Conservation (phyloP, 1,140 invertebrate species). For the Neoseiulus cucumeris region DNA sequence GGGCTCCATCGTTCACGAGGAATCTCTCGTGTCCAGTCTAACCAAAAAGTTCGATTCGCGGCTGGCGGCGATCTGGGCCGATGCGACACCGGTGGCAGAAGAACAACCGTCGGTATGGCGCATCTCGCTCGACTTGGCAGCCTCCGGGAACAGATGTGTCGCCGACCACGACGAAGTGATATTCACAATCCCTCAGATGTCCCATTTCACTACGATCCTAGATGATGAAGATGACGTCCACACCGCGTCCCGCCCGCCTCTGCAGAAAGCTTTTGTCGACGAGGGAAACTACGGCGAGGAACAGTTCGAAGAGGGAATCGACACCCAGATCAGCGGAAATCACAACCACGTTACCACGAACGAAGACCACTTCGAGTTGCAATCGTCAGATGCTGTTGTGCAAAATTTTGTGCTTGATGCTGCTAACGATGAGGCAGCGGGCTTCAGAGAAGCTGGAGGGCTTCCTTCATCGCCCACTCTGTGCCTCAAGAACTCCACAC, state of each 20-base stretch:
- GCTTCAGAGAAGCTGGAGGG: no score
- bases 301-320: neutral
- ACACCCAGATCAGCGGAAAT: neutral
- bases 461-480: neutral
- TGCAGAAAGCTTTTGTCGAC: no score
- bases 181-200: neutral
- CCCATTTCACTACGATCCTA: neutral
- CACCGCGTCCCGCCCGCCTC: neutral
- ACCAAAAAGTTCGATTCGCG: conserved; percentile 6
- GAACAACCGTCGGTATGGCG: neutral
- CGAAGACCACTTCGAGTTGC: no score
- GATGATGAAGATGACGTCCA: neutral
- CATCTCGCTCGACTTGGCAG: neutral
- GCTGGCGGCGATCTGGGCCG: conserved; percentile 4
- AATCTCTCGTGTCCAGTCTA: neutral
- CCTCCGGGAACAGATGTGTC: neutral
- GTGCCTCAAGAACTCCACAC: conserved; percentile 2
- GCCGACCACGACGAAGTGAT: neutral
- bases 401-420: no score
- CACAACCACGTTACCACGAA: no score
- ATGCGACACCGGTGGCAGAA: neutral
- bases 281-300: neutral
- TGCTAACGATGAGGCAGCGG: no score
- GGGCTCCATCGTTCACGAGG: neutral
- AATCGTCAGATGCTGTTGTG: no score